These are phyloP conservation scores for Archips xylosteana DNA, from an alignment of 2,888 invertebrate species.

Conservation along the genomic window DNA sequence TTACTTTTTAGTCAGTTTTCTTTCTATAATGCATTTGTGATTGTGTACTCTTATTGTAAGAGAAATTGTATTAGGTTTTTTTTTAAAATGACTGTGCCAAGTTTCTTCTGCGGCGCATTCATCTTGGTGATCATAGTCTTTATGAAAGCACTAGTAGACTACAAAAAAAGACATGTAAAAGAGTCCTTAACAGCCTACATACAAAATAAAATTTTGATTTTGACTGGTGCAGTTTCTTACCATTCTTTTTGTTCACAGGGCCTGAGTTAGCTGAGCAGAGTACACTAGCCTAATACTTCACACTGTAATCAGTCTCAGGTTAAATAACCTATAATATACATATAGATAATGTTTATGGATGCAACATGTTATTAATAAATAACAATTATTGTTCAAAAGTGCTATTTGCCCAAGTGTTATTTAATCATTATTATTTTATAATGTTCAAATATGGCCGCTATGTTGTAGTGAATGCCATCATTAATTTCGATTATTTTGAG, in stretches of 20 bases:
- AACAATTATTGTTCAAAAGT: constrained; percentile 34
- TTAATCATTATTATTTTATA: constrained; percentile 60
- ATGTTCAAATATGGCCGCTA: constrained; percentile 53
- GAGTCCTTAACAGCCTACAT: too few relatives aligned
- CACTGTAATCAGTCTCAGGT: constrained; percentile 52
- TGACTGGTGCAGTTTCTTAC: too few relatives aligned
- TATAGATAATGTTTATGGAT: constrained; percentile 37
- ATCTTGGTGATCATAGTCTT: too few relatives aligned
- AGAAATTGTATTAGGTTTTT: too few relatives aligned
- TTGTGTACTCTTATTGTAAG: too few relatives aligned
- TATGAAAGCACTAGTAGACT: too few relatives aligned
- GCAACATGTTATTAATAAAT: constrained; percentile 38
- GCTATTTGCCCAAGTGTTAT: constrained; percentile 58
- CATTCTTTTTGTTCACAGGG: constrained; percentile 62
- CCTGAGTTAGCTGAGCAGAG: constrained; percentile 55
- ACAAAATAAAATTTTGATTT: too few relatives aligned
- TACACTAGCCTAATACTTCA: constrained; percentile 33
- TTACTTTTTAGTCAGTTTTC: too few relatives aligned
- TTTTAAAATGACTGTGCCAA: too few relatives aligned
- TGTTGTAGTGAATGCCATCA: constrained; percentile 53
- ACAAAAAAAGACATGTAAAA: too few relatives aligned
- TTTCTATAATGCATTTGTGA: too few relatives aligned
- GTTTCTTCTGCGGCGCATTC: too few relatives aligned
- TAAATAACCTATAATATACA: constrained; percentile 32
- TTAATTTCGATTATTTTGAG: constrained; percentile 57